A percentile compares a stretch with the other conserved stretches of the same genome.
These are phyloP conservation scores for Periparus ater DNA, from an alignment of 2,797 vertebrate genomes.

Conservation along the genomic window DNA sequence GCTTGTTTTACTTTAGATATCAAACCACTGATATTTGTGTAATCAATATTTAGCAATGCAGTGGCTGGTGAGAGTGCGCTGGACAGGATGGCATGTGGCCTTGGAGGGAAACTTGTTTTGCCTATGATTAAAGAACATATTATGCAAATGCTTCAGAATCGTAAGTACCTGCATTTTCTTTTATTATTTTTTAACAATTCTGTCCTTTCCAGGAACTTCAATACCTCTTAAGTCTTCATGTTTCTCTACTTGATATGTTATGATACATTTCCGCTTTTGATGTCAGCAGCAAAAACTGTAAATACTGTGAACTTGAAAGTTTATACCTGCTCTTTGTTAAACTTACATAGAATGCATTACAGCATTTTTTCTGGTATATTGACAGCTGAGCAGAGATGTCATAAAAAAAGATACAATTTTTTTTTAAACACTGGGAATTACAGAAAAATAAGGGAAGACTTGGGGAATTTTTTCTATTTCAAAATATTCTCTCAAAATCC, in stretches of 20 bases:
- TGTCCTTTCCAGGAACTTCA: neutral
- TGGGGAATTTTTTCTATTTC: neutral
- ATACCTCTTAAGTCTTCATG: neutral
- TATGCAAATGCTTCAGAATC: conserved; percentile 98
- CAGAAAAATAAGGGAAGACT: neutral
- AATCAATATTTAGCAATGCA: conserved; percentile 83
- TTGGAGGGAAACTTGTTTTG: conserved; percentile 95
- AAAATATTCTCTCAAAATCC: neutral
- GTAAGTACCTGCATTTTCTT: conserved; percentile 78
- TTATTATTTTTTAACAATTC: neutral
- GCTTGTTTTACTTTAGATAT: neutral
- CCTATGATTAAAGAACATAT: conserved; percentile 99
- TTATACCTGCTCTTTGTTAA: neutral
- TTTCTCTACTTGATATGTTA: neutral
- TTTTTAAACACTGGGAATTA: neutral
- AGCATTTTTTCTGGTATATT: neutral
- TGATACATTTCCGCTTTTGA: neutral
- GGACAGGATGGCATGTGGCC: conserved; percentile 95
- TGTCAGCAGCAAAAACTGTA: neutral
- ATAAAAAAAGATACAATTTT: neutral
- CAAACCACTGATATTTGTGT: conserved; percentile 19
- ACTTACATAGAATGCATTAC: neutral
- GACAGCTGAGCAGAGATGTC: neutral
- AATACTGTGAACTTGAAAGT: neutral
- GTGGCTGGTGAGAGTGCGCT: conserved; percentile 97